A percentile compares a stretch with the other conserved stretches of the same genome.
Conservation (phyloP, 2,113 vertebrate species). For the Muscicapa adusta region DNA sequence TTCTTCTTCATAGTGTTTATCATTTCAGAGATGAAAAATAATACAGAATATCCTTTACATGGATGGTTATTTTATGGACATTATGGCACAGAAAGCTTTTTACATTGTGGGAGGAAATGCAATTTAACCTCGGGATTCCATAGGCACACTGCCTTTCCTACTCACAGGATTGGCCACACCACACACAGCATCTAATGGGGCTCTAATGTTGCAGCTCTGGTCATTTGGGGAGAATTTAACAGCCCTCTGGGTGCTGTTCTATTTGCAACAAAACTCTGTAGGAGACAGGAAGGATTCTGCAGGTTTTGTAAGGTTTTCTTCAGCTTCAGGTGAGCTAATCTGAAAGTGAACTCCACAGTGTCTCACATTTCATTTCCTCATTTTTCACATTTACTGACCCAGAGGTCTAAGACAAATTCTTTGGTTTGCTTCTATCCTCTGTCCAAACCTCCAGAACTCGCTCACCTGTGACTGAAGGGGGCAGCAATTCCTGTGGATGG, state of each 20-base stretch:
- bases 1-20: not conserved
- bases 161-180: rapidly evolving
- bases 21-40: not conserved
- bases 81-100: not conserved
- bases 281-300: not conserved
- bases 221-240: not conserved
- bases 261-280: not conserved
- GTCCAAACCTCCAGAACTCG: not conserved
- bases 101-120: not conserved
- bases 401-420: not conserved
- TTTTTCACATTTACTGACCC: not conserved
- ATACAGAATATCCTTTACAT: not conserved
- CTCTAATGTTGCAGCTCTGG: not conserved
- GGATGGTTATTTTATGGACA: not conserved
- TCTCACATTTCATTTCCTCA: not conserved
- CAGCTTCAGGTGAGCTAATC: not conserved
- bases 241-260: not conserved
- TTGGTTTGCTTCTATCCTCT: not conserved
- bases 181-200: not conserved
- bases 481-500: not conserved
- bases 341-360: not conserved
- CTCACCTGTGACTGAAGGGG: not conserved
- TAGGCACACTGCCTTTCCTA: rapidly evolving
- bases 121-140: not conserved
- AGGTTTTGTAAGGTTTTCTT: not conserved